A percentile compares a stretch with the other conserved stretches of the same genome.
Evolutionary conservation across 1,140 invertebrate genomes (phyloP).

Genomic region (Aphaenogaster ashmeadi): DNA sequence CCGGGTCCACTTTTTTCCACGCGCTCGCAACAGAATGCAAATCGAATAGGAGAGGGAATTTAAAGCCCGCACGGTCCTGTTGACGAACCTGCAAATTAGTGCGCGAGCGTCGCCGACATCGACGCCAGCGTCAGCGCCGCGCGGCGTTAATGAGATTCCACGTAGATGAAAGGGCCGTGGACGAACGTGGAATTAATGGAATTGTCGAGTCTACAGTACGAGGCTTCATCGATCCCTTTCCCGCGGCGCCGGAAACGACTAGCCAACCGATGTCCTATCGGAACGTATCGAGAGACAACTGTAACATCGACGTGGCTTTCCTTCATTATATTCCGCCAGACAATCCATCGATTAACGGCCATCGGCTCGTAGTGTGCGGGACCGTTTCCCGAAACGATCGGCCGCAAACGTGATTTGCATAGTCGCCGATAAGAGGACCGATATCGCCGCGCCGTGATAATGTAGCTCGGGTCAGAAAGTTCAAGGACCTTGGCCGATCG

Average conservation of each 20-base stretch:
- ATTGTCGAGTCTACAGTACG: slow-evolving; percentile 75
- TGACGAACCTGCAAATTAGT: slow-evolving; percentile 69
- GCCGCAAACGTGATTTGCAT: slow-evolving; percentile 54
- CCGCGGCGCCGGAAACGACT: slow-evolving; percentile 48
- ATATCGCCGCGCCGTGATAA: slow-evolving; percentile 39
- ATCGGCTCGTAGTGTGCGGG: slow-evolving; percentile 19
- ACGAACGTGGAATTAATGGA: slow-evolving; percentile 80
- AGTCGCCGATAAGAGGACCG: slow-evolving; percentile 45
- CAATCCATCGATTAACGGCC: slow-evolving; percentile 56
- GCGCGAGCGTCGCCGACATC: slow-evolving; percentile 63
- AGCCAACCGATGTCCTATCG: slow-evolving; percentile 43
- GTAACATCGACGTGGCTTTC: slow-evolving; percentile 29
- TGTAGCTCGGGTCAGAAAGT: slow-evolving; percentile 7
- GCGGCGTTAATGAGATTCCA: slow-evolving; percentile 67
- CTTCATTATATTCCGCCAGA: slow-evolving; percentile 52
- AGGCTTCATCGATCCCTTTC: slow-evolving; percentile 68
- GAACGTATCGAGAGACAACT: slow-evolving; percentile 48
- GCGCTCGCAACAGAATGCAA: slow-evolving; percentile 62
- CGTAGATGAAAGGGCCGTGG: slow-evolving; percentile 67
- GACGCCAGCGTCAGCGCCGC: slow-evolving; percentile 52
- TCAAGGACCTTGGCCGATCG: slow-evolving; percentile 8
- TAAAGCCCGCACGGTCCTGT: slow-evolving; percentile 64
- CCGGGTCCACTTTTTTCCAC: slow-evolving; percentile 33
- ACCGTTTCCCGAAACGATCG: slow-evolving; percentile 41
- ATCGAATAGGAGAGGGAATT: slow-evolving; percentile 65